Percentiles rank a stretch among this genome's conserved stretches.
Evolutionary conservation across 2,113 vertebrate species (phyloP).

Genomic region (Callochromis pleurospilus): DNA sequence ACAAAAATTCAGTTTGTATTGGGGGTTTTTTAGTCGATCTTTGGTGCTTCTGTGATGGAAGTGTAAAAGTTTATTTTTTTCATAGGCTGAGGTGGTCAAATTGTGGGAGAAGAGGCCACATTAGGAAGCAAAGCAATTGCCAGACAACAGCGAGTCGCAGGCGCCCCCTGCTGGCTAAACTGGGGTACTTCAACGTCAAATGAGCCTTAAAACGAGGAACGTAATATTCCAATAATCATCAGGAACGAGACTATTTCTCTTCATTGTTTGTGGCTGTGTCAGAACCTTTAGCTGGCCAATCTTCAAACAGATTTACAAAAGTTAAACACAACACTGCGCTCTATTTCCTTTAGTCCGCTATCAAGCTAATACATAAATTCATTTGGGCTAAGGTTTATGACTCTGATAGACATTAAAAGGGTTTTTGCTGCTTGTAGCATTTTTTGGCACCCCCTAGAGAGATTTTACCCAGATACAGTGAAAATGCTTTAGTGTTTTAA

Average conservation of each 20-base stretch:
- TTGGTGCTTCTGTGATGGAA: neutral
- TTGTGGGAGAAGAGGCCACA: constrained; percentile 25
- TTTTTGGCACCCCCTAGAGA: neutral
- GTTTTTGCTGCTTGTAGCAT: neutral
- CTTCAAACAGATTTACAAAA: neutral
- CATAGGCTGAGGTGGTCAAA: constrained; percentile 25
- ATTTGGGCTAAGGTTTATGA: neutral
- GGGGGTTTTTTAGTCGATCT: accelerated
- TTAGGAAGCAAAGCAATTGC: neutral
- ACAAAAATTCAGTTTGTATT: neutral
- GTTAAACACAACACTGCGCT: neutral
- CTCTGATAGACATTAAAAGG: neutral
- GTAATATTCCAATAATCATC: neutral
- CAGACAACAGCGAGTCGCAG: constrained; percentile 46
- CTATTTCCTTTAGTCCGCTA: neutral
- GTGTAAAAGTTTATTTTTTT: neutral
- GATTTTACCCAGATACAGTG: neutral
- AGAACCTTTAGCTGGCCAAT: neutral
- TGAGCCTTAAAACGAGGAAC: neutral
- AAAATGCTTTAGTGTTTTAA: neutral
- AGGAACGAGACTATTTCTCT: neutral
- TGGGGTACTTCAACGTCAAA: neutral
- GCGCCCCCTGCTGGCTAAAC: constrained; percentile 58
- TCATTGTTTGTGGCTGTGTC: neutral
- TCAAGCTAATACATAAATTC: neutral